Conservation (phyloP, 2,888 invertebrate genomes). For the Masnerella sp. region DNA sequence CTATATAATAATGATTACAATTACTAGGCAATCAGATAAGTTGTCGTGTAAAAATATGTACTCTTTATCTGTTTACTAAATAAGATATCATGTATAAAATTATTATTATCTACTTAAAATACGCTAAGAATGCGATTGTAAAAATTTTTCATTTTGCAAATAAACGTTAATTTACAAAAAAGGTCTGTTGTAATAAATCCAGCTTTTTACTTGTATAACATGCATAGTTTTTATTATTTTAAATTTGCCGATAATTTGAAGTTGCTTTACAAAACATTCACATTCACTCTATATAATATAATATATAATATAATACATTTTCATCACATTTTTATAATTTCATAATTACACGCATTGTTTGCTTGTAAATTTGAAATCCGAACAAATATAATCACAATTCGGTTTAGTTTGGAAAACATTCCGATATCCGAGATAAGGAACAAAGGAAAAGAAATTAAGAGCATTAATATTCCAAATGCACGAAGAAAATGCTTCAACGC, state of each 20-base stretch:
- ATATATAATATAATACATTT: slow-evolving; percentile 49
- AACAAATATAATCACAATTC: slow-evolving; percentile 18
- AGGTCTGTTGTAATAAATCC: background rate
- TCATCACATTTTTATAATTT: slow-evolving; percentile 47
- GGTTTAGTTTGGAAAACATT: slow-evolving; percentile 19
- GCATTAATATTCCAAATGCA: slow-evolving; percentile 12
- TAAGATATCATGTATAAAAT: slow-evolving; percentile 11
- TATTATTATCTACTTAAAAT: background rate
- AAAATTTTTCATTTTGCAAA: slow-evolving; percentile 32
- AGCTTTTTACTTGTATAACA: slow-evolving; percentile 42
- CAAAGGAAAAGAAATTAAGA: background rate
- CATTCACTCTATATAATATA: slow-evolving; percentile 37
- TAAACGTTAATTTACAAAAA: slow-evolving; percentile 36
- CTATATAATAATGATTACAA: no score
- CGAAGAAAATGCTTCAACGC: slow-evolving; percentile 26
- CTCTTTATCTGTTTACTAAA: slow-evolving; percentile 6
- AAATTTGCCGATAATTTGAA: slow-evolving; percentile 38
- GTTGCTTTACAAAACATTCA: slow-evolving; percentile 58
- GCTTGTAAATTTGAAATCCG: slow-evolving; percentile 19
- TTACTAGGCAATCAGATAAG: slow-evolving; percentile 1
- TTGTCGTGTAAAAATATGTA: background rate
- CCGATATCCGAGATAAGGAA: slow-evolving; percentile 9
- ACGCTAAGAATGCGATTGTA: slow-evolving; percentile 18
- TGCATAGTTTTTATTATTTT: slow-evolving; percentile 56
- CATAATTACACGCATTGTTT: slow-evolving; percentile 31